Base-by-base conservation (phyloP, 2,888 invertebrate genomes). In the Sinohyriopsis cumingii region DNA sequence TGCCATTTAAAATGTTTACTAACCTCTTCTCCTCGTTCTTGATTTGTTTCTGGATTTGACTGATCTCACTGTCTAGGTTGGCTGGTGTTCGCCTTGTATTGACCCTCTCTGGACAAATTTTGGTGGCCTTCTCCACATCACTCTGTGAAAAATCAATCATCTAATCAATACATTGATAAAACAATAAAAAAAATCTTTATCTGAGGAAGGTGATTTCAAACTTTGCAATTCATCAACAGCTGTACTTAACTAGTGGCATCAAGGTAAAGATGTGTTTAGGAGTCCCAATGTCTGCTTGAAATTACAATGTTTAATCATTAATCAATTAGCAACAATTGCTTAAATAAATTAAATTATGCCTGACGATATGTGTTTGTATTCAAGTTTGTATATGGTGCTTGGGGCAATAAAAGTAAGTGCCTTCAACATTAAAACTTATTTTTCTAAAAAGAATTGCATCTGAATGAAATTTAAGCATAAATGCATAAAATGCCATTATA, bases 1-100 rank as follows among this genome's bases (percentile, higher is more conserved):
- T 45, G 45, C 15, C 15, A 45, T 12, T 12, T 45, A 45, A 12
- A 45, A 45, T 3, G 15, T 45, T 33, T 33, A 0, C 81, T 64
- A 76, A 89, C 87, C 72, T 82, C 76, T 86, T 83, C 73, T 89
- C 89, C 73, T 89, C 85, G 12, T 82, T 78, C 45, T 77, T 77
- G 20, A 90, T 86, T 25, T 82, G 82, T 67, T 79, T 82, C 28
- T 79, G 65, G 25, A 88, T 86, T 73, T 88, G 87, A 5, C 76
- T 79, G 20, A 89, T 87, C 68, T 90, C 89, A 76, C 80, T 85
- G 67, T 88, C 84, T 22, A 90, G 71, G 59, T 83, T 84, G 33
- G 78, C 72, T 3, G 84, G 75, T 6, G 81, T 76, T 67, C 89
- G 73, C 18, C 82, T 67, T 0, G 88, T 89, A 24, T 80, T 78